Percentiles rank a stretch among this genome's conserved stretches.
phyloP scores from a whole-genome alignment of 2,888 invertebrate species.

The Sphaerophoria rueppellii region DNA sequence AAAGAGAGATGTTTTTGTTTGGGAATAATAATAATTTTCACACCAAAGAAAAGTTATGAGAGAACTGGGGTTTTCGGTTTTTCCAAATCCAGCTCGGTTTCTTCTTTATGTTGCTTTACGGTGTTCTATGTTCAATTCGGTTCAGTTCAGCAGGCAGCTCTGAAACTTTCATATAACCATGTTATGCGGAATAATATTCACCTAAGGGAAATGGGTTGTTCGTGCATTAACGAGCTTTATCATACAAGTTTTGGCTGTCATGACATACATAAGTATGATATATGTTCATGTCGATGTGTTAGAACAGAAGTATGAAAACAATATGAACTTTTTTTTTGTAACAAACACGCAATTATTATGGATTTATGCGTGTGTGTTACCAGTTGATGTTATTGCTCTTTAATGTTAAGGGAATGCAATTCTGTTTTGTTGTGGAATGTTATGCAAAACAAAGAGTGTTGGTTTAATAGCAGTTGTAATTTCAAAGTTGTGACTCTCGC shows the following conservation, averaged over 20 bases:
- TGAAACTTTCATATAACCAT: not conserved
- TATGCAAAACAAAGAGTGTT: not conserved
- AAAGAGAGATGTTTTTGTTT: not conserved
- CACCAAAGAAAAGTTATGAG: not conserved
- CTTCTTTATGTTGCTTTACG: not conserved
- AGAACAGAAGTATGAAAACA: not conserved
- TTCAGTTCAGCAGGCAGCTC: not conserved
- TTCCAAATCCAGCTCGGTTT: not conserved
- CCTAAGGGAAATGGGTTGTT: not conserved
- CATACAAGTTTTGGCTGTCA: not conserved
- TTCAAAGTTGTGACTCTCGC: not conserved
- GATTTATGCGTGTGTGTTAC: not conserved
- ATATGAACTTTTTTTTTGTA: conserved; percentile 6
- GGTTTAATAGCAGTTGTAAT: not conserved
- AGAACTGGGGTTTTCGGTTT: not conserved
- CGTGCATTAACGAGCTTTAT: conserved; percentile 22
- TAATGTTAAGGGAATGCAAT: not conserved
- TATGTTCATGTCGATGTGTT: not conserved
- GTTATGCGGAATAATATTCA: conserved; percentile 3
- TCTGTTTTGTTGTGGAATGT: conserved; percentile 5
- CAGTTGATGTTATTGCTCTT: not conserved
- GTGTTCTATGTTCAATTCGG: not conserved
- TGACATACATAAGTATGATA: not conserved
- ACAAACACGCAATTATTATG: conserved; percentile 23
- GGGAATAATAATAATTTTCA: conserved; percentile 10